Percentiles rank a stretch among this genome's conserved stretches.
These are phyloP conservation scores for Disparrhopalites patrizii DNA, from an alignment of 2,888 invertebrate species.

Conservation along the genomic window DNA sequence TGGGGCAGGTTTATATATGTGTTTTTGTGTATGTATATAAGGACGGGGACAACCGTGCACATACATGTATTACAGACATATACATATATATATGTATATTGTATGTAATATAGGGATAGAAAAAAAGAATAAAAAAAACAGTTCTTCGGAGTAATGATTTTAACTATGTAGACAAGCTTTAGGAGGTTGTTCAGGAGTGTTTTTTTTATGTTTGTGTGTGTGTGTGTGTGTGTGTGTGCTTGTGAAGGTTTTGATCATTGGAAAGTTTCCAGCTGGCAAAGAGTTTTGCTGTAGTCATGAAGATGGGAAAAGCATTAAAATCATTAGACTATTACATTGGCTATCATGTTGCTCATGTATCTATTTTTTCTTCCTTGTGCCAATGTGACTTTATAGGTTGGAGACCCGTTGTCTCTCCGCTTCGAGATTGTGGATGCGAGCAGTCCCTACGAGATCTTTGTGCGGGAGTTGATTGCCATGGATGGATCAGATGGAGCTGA, in stretches of 20 bases:
- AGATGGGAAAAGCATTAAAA: slow-evolving; percentile 2
- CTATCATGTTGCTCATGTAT: slow-evolving; percentile 17
- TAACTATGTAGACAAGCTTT: too few relatives aligned
- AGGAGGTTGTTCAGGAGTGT: neutral
- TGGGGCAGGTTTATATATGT: neutral
- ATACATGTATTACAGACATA: neutral
- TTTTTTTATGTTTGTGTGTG: slow-evolving; percentile 1
- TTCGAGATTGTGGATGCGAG: slow-evolving; percentile 53
- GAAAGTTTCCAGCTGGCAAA: slow-evolving; percentile 20
- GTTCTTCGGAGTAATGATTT: too few relatives aligned
- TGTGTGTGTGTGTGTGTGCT: too few relatives aligned
- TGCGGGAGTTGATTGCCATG: slow-evolving; percentile 54
- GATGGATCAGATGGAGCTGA: slow-evolving; percentile 53
- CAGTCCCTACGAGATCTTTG: slow-evolving; percentile 55
- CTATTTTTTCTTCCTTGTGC: slow-evolving; percentile 20
- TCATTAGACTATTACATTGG: slow-evolving; percentile 12
- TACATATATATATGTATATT: neutral
- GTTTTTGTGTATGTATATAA: too few relatives aligned
- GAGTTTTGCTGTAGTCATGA: neutral
- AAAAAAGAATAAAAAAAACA: too few relatives aligned
- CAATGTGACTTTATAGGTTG: slow-evolving; percentile 50
- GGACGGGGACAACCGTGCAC: too few relatives aligned
- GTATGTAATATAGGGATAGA: too few relatives aligned
- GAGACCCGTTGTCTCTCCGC: slow-evolving; percentile 54
- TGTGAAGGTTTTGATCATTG: slow-evolving; percentile 10